phyloP scores from a whole-genome alignment of 2,113 vertebrate genomes.

The Hyaena hyaena region DNA sequence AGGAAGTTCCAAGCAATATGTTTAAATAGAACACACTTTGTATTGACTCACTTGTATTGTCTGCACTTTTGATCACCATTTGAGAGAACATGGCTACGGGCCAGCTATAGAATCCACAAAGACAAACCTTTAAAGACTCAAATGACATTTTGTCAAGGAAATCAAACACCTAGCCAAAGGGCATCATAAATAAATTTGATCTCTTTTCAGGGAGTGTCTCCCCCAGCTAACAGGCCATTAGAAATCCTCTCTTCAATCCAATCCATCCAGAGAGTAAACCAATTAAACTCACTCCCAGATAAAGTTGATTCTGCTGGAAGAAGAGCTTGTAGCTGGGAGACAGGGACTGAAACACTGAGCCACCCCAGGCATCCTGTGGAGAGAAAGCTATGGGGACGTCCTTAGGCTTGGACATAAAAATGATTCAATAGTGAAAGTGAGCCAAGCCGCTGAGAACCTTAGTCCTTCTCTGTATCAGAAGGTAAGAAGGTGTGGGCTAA shows the following conservation, averaged over 20 bases:
- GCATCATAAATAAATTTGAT: constrained; percentile 85
- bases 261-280: constrained; percentile 22
- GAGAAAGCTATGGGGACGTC: background rate
- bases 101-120: constrained; percentile 79
- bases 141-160: constrained; percentile 81
- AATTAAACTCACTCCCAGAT: constrained; percentile 25
- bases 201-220: constrained; percentile 68
- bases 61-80: constrained; percentile 79
- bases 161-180: constrained; percentile 82
- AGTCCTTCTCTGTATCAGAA: background rate
- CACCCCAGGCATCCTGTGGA: background rate
- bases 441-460: background rate
- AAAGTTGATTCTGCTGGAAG: constrained; percentile 73
- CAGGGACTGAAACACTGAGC: constrained; percentile 3
- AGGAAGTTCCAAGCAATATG: constrained; percentile 73
- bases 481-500: background rate
- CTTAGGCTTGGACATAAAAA: background rate
- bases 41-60: constrained; percentile 69
- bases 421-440: background rate
- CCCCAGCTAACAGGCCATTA: constrained; percentile 72
- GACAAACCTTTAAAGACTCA: constrained; percentile 78
- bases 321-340: constrained; percentile 70
- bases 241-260: constrained; percentile 79
- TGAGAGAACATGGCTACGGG: constrained; percentile 81
- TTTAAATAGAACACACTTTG: constrained; percentile 71